Evolutionary conservation across 2,888 invertebrate genomes (phyloP).

Genomic region (Cynaeus angustus): DNA sequence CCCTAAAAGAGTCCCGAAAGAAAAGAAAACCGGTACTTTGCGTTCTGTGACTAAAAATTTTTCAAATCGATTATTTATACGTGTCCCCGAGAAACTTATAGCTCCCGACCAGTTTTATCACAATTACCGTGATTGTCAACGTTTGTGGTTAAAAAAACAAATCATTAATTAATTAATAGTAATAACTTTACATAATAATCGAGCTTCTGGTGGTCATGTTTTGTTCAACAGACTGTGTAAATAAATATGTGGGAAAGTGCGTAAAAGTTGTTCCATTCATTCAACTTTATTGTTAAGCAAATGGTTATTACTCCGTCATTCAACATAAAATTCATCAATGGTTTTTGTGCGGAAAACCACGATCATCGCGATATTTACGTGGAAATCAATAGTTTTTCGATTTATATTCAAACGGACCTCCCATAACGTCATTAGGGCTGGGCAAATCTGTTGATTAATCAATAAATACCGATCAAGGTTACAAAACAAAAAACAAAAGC

Average conservation of each 20-base stretch:
- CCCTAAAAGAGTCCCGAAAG: conserved; percentile 27
- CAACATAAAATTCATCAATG: conserved; percentile 30
- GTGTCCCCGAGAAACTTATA: conserved; percentile 9
- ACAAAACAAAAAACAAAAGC: neutral
- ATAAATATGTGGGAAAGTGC: conserved; percentile 45
- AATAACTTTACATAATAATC: conserved; percentile 39
- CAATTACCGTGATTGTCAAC: conserved; percentile 11
- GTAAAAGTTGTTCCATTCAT: conserved; percentile 43
- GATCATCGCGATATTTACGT: neutral
- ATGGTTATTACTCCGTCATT: conserved; percentile 32
- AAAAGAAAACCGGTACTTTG: conserved; percentile 32
- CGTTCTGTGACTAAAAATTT: conserved; percentile 19
- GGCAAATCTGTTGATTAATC: conserved; percentile 13
- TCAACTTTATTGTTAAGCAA: conserved; percentile 26
- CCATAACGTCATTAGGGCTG: conserved; percentile 17
- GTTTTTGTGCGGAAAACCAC: conserved; percentile 9
- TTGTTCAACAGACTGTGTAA: conserved; percentile 43
- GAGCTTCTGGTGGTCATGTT: conserved; percentile 32
- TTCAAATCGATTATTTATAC: conserved; percentile 29
- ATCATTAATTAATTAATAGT: conserved; percentile 16
- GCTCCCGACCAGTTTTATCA: conserved; percentile 13
- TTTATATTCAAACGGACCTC: conserved; percentile 12
- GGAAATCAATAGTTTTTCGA: neutral
- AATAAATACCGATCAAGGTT: conserved; percentile 22
- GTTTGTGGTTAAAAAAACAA: conserved; percentile 1